These are phyloP conservation scores for Babylonia areolata DNA, from an alignment of 1,140 invertebrate genomes.

Conservation along the genomic window DNA sequence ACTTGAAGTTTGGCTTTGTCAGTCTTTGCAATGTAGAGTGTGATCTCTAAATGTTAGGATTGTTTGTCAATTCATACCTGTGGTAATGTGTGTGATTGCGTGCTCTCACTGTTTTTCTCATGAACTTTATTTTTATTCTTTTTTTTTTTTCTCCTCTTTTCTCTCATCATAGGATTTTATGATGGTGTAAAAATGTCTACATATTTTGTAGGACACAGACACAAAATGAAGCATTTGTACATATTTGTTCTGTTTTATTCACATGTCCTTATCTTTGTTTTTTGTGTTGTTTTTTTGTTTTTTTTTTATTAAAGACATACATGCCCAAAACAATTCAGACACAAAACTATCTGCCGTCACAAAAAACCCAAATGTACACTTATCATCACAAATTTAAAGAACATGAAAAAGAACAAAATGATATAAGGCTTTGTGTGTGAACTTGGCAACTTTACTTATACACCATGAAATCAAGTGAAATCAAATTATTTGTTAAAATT, in stretches of 20 bases:
- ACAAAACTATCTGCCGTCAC: not conserved
- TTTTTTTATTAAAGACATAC: not conserved
- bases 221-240: not conserved
- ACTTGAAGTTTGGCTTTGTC: not conserved
- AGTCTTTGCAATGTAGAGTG: constrained; percentile 16
- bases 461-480: not conserved
- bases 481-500: not conserved
- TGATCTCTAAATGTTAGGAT: not conserved
- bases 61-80: not conserved
- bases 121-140: no score
- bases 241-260: not conserved
- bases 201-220: not conserved
- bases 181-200: not conserved
- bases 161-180: not conserved
- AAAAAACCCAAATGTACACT: not conserved
- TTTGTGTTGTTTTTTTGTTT: not conserved
- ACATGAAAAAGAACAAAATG: not conserved
- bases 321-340: not conserved
- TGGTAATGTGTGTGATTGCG: not conserved
- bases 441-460: not conserved
- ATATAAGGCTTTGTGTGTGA: not conserved
- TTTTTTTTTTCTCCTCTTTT: not conserved
- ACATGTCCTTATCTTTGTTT: not conserved
- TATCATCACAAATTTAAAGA: not conserved
- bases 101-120: not conserved